Evolutionary conservation across 2,113 vertebrate genomes (phyloP).

Genomic region (Bombycilla garrulus): DNA sequence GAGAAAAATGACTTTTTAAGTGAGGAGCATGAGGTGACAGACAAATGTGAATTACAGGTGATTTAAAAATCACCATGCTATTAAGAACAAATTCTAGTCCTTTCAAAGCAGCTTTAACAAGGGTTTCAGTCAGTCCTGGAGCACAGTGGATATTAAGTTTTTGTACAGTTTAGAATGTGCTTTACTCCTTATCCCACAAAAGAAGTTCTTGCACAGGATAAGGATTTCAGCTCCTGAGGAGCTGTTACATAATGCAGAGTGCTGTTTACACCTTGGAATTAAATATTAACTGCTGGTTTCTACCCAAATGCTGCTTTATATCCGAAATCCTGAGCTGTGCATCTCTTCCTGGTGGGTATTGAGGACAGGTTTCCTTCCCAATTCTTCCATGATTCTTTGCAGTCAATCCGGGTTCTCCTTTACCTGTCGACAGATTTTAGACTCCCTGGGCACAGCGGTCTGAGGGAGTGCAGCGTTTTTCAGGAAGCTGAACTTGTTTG

Average conservation of each 20-base stretch:
- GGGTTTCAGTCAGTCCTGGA: not conserved
- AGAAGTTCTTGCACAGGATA: not conserved
- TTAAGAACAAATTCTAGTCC: not conserved
- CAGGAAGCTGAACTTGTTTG: not conserved
- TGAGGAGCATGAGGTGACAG: not conserved
- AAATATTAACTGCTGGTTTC: not conserved
- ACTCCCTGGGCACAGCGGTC: not conserved
- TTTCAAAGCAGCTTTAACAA: not conserved
- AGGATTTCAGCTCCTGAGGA: not conserved
- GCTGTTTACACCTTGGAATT: not conserved
- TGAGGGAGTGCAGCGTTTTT: not conserved
- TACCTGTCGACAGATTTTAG: not conserved
- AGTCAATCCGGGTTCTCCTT: not conserved
- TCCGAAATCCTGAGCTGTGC: not conserved
- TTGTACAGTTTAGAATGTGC: not conserved
- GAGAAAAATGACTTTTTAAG: not conserved
- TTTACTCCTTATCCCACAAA: not conserved
- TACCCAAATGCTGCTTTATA: not conserved
- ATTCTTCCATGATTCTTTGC: not conserved
- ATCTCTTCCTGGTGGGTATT: not conserved
- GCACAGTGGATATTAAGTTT: not conserved
- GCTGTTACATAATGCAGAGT: not conserved
- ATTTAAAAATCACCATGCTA: not conserved
- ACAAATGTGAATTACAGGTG: rapidly evolving
- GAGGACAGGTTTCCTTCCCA: not conserved